Percentiles rank a stretch among this genome's conserved stretches.
These are phyloP conservation scores for Melanostoma mellinum DNA, from an alignment of 2,888 invertebrate species.

Conservation along the genomic window DNA sequence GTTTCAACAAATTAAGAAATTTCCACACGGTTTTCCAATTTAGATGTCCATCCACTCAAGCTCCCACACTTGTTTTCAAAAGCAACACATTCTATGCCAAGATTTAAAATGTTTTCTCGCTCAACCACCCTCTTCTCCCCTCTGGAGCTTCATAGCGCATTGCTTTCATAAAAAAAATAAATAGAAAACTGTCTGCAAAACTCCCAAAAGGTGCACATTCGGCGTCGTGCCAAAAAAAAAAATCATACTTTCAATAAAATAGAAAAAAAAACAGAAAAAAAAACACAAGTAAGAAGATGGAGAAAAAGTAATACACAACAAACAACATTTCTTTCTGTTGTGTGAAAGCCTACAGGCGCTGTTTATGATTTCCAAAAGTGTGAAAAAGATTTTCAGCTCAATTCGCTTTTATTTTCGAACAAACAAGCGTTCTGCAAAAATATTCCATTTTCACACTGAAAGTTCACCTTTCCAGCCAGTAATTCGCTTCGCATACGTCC, in stretches of 20 bases:
- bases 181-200: constrained; percentile 33
- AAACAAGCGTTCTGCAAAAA: constrained; percentile 19
- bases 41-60: constrained; percentile 37
- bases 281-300: no score
- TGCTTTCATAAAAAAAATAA: no score
- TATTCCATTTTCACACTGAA: constrained; percentile 23
- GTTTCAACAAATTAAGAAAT: constrained; percentile 69
- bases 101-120: constrained; percentile 13
- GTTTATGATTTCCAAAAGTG: constrained; percentile 70
- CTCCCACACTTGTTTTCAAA: constrained; percentile 27
- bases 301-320: background rate
- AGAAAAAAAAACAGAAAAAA: constrained; percentile 11
- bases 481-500: constrained; percentile 25
- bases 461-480: constrained; percentile 11
- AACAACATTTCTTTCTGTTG: constrained; percentile 4
- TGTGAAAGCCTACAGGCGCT: constrained; percentile 49
- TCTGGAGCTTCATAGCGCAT: background rate
- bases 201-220: constrained; percentile 36
- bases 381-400: constrained; percentile 70
- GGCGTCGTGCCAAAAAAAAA: constrained; percentile 57
- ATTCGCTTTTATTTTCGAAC: constrained; percentile 56
- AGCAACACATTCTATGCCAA: constrained; percentile 49
- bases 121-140: background rate
- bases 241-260: constrained; percentile 30
- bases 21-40: constrained; percentile 71